Base-by-base conservation (phyloP, 2,888 invertebrate genomes). In the Thyatira batis region DNA sequence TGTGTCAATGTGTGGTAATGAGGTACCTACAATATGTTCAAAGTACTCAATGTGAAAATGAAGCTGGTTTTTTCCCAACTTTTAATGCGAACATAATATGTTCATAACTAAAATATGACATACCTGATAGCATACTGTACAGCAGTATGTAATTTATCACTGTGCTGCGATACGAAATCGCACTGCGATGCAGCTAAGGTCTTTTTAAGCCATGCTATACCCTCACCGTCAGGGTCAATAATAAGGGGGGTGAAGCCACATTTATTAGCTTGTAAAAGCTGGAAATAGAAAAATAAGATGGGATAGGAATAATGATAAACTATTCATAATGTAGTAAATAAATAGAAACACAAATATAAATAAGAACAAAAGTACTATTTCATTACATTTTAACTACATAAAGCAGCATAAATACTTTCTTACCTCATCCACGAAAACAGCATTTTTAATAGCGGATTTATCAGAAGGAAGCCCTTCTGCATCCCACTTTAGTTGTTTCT, bases 151-250 rank as follows among this genome's bases (percentile, higher is more conserved):
- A 98, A 94, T 61, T 96, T 95, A 0, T 95, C 92, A 60, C 95
- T 95, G 62, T 95, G 94, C 68, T 97, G 97, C 11, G 96, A 95
- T 0, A 97, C 94, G 13, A 95, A 92, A 76, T 99, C 98, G 49
- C 97, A 93, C 6, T 95, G 93, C 23, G 92, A 84, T 5, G 88
- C 93, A 0, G 85, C 75, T 2, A 97, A 84, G 73, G 96, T 95
- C 45, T 93, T 93, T 69, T 94, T 94, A 0, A 98, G 87, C 98
- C 98, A 98, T 30, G 94, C 92, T 0, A 95, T 93, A 0, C 98
- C 97, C 8, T 95, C 94, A 2, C 96, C 95, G 0, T 97, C 96
- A 0, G 99, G 98, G 87, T 99, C 99, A 45, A 99, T 93, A 44
- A 99, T 91, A 52, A 98, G 92, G 0, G 98, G 97, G 0, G 95